Conservation (phyloP, 2,888 invertebrate genomes). For the Mythimna impura region DNA sequence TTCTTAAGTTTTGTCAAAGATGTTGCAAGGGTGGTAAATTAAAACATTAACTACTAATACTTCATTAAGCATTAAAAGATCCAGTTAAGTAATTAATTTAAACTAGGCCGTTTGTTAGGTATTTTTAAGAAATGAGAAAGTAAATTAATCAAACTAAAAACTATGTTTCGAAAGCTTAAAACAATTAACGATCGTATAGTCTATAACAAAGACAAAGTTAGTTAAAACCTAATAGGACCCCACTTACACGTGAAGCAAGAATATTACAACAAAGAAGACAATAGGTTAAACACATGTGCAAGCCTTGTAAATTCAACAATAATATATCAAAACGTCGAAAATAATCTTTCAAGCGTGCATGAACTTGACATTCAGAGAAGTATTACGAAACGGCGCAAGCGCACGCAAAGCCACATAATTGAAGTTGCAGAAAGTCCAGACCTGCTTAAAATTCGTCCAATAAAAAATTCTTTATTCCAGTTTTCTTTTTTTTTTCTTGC, state of each 20-base stretch:
- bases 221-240: neutral
- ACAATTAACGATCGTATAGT: neutral
- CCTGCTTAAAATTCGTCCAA: neutral
- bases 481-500: neutral
- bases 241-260: neutral
- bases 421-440: slow-evolving; percentile 21
- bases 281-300: neutral
- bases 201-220: neutral
- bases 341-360: slow-evolving; percentile 56
- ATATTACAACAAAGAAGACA: slow-evolving; percentile 6
- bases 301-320: slow-evolving; percentile 31
- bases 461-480: neutral
- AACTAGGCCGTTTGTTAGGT: neutral
- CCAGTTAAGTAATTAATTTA: neutral
- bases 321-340: slow-evolving; percentile 52
- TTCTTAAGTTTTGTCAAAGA: neutral
- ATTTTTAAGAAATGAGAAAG: neutral
- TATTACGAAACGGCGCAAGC: slow-evolving; percentile 54
- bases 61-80: neutral
- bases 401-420: neutral
- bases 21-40: neutral
- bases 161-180: neutral
- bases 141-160: neutral
- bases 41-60: neutral
- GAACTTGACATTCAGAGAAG: slow-evolving; percentile 71